Conservation (phyloP, 2,797 vertebrate genomes). For the Muscicapa striata region DNA sequence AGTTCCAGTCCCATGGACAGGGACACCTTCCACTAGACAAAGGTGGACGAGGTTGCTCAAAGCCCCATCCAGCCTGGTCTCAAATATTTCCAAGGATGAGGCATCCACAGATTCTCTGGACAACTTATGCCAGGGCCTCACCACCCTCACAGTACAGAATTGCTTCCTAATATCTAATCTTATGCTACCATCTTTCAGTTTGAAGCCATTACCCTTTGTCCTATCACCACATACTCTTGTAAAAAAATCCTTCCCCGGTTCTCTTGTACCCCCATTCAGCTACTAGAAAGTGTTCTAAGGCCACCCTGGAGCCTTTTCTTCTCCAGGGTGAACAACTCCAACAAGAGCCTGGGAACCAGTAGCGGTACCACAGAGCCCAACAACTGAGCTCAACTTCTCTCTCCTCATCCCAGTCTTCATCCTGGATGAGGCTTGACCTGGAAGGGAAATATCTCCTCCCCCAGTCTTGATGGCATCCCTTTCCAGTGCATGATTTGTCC, state of each 20-base stretch:
- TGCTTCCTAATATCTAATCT: background rate
- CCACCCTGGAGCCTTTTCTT: background rate
- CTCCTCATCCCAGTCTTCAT: background rate
- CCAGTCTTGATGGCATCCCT: accelerated
- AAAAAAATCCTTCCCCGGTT: background rate
- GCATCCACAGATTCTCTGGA: background rate
- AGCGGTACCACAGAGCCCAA: background rate
- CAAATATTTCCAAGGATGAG: background rate
- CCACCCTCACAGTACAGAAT: background rate
- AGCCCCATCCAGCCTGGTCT: background rate
- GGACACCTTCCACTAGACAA: background rate
- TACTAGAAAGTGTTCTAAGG: background rate
- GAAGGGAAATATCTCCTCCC: background rate
- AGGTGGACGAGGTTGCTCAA: background rate
- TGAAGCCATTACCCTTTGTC: background rate
- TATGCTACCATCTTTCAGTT: background rate
- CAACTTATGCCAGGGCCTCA: accelerated
- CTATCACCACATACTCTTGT: background rate
- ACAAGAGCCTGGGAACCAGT: background rate
- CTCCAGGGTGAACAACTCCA: background rate
- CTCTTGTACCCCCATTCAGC: background rate
- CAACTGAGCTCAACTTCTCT: background rate
- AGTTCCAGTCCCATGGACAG: background rate
- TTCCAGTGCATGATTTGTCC: background rate
- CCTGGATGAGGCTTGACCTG: background rate